Conservation (phyloP, 2,888 invertebrate genomes). For the Xestia rhomboidea region DNA sequence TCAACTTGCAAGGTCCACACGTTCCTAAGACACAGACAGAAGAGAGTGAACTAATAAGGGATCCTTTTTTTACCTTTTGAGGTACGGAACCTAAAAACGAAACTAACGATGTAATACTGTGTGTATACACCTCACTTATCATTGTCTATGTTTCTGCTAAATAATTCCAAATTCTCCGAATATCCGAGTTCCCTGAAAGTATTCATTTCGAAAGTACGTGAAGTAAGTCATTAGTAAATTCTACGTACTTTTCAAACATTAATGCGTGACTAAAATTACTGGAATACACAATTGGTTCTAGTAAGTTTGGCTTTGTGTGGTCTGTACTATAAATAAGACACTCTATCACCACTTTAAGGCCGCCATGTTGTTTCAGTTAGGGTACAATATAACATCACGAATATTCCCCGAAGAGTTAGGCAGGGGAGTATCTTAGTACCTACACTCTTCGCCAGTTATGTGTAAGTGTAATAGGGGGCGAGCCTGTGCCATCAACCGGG, state of each 20-base stretch:
- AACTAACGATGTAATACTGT: no score
- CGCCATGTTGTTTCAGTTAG: constrained; percentile 5
- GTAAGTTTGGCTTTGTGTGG: constrained; percentile 11
- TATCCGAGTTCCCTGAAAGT: neutral
- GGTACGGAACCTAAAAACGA: no score
- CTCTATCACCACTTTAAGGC: neutral
- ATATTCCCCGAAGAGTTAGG: neutral
- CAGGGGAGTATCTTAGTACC: no score
- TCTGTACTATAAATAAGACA: constrained; percentile 7
- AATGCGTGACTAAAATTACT: constrained; percentile 5
- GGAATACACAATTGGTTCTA: constrained; percentile 14
- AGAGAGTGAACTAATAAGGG: no score
- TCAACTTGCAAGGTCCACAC: no score
- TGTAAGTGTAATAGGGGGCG: neutral
- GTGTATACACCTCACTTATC: no score
- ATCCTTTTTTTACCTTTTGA: no score
- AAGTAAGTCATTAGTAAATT: constrained; percentile 14
- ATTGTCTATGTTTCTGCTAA: neutral
- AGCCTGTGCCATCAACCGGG: neutral
- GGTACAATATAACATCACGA: neutral
- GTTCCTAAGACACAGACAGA: no score
- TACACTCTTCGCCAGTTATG: neutral
- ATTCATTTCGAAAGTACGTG: neutral
- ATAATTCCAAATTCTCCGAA: constrained; percentile 7
- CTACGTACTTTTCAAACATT: constrained; percentile 17